Evolutionary conservation across 2,113 vertebrate genomes (phyloP).

Genomic region (Boulengeromyrus knoepffleri): DNA sequence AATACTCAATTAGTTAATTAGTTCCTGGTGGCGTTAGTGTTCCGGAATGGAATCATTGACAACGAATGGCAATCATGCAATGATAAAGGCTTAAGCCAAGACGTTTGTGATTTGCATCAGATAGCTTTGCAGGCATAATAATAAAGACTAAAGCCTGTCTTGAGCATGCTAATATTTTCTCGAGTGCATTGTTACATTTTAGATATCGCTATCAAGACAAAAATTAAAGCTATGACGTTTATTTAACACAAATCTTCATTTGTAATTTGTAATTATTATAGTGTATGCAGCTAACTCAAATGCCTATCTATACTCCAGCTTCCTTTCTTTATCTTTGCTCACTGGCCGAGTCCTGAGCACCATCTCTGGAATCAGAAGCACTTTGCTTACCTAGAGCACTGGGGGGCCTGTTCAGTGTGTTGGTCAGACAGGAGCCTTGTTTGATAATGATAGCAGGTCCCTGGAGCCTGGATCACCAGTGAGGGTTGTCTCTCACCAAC

Average conservation of each 20-base stretch:
- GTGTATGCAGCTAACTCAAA: background rate
- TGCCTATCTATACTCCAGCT: background rate
- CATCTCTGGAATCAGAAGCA: background rate
- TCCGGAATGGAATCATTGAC: background rate
- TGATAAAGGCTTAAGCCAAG: background rate
- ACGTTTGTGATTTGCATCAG: background rate
- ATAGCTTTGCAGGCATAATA: background rate
- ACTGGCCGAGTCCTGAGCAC: background rate
- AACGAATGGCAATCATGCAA: background rate
- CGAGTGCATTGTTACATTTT: background rate
- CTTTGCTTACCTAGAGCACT: conserved; percentile 67
- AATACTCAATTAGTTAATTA: background rate
- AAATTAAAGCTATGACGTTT: background rate
- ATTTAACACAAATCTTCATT: background rate
- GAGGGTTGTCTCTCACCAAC: conserved; percentile 26
- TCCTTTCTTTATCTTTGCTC: background rate
- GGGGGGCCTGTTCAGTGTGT: conserved; percentile 80
- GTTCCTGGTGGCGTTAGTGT: background rate
- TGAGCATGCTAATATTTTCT: background rate
- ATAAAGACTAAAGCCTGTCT: background rate
- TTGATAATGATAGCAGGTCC: conserved; percentile 64
- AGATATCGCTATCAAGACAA: background rate
- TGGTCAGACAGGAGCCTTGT: conserved; percentile 74
- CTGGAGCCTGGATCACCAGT: conserved; percentile 63
- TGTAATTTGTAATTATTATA: too few relatives aligned